phyloP scores from a whole-genome alignment of 1,140 invertebrate genomes.

The Nylanderia fulva region DNA sequence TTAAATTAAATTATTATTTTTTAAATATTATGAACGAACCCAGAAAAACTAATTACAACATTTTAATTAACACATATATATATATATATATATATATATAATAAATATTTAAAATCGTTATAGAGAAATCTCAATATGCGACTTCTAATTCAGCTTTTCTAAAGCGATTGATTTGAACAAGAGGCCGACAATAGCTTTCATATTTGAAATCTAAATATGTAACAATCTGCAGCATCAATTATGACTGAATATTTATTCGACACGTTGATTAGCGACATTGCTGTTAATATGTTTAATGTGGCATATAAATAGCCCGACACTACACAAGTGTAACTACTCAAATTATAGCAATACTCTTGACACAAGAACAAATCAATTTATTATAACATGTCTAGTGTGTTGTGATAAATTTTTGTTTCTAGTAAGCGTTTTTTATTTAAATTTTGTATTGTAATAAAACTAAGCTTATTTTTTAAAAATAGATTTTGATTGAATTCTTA shows the following conservation, averaged over 20 bases:
- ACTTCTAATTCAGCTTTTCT: not conserved
- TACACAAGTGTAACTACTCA: not conserved
- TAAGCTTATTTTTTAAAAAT: not conserved
- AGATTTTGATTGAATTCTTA: not conserved
- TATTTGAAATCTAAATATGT: constrained; percentile 39
- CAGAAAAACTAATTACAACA: not conserved
- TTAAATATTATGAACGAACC: not conserved
- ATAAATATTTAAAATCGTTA: not conserved
- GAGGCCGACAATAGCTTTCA: not conserved
- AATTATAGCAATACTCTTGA: constrained; percentile 13
- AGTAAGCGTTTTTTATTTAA: not conserved
- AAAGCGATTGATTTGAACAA: not conserved
- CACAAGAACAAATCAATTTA: not conserved
- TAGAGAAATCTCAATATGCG: not conserved
- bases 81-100: not conserved
- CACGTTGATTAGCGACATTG: not conserved
- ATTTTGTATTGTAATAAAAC: not conserved
- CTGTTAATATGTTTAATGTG: constrained; percentile 19
- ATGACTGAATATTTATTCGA: constrained; percentile 12
- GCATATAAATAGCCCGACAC: not conserved
- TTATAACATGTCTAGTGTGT: not conserved
- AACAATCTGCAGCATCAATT: constrained; percentile 3
- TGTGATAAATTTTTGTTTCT: not conserved
- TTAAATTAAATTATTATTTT: not conserved
- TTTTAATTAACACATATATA: not conserved